Conservation (phyloP, 2,113 vertebrate genomes). For the Trinectes maculatus region DNA sequence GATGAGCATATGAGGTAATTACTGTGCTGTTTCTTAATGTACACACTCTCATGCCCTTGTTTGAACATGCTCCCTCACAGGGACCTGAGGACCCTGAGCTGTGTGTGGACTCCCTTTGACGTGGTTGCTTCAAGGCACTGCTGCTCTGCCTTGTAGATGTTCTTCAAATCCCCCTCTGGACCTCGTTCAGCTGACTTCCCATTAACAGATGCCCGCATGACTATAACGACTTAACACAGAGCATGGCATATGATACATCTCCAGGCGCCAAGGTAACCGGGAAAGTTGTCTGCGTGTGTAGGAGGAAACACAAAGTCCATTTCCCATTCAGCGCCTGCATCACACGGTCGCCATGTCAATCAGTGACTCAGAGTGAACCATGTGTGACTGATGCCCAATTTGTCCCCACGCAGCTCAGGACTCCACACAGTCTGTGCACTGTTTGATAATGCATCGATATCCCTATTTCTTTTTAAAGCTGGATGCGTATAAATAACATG, state of each 20-base stretch:
- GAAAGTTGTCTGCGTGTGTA: constrained; percentile 46
- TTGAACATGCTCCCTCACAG: constrained; percentile 39
- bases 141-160: constrained; percentile 66
- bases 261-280: constrained; percentile 26
- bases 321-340: constrained; percentile 53
- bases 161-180: constrained; percentile 55
- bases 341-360: constrained; percentile 50
- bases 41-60: constrained; percentile 51
- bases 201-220: constrained; percentile 34
- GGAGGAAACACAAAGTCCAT: constrained; percentile 47
- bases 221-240: constrained; percentile 38
- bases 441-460: constrained; percentile 48
- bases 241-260: background rate
- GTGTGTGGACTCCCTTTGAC: constrained; percentile 56
- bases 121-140: constrained; percentile 53
- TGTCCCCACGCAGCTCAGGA: constrained; percentile 8
- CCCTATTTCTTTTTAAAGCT: constrained; percentile 49
- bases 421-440: constrained; percentile 8
- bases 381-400: constrained; percentile 54
- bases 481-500: constrained; percentile 47
- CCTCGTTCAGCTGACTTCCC: constrained; percentile 45
- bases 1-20: constrained; percentile 43
- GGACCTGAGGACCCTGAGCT: constrained; percentile 40
- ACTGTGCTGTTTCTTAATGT: constrained; percentile 44
- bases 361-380: constrained; percentile 55